Evolutionary conservation across 2,888 invertebrate species (phyloP), one percentile per base, ranked within the genome.

Genomic region (Emesis furor): DNA sequence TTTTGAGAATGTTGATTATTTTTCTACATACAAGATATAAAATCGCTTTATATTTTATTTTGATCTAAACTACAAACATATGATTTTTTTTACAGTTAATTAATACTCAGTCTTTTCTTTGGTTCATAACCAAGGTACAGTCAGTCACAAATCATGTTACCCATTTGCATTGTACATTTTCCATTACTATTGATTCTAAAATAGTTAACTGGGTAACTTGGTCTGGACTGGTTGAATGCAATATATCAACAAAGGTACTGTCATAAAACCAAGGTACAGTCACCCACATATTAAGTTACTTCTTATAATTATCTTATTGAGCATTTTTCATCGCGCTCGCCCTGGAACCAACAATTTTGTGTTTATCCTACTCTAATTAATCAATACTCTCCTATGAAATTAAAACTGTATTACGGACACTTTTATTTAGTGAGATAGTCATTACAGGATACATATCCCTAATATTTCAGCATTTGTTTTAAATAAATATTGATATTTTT

Each of bases 11-110:
- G 51, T 51, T 51, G 51, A 51, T 51, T 51, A 51, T 51, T 51
- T 51, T 51, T 51, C 51, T 51, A 51, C 51, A 51, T 51, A 51
- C 51, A 51, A 51, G 51, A 51, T 51, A 51, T 51, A 51, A 51
- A 51, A 51, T 51, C 51, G n/a, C 51, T 51, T 51, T 51, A 8
- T 51, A 51, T 51, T 51, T 51, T 10, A 51, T 51, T 51, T 51
- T 51, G 51, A 51, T 51, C 51, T 51, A 51, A 51, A 51, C 51
- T 51, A 51, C 51, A 51, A 51, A 51, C 51, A 51, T 51, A 51
- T 51, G 51, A 51, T 6, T 51, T 51, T 51, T 51, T 6, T 51
- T 51, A 51, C 51, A 51, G 51, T 51, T 51, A 51, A 51, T 51
- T 51, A 51, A 51, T 51, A 51, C 51, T 51, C 51, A 51, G 51